A percentile compares a stretch with the other conserved stretches of the same genome.
Evolutionary conservation across 2,113 vertebrate genomes (phyloP).

Genomic region (Pituophis catenifer): DNA sequence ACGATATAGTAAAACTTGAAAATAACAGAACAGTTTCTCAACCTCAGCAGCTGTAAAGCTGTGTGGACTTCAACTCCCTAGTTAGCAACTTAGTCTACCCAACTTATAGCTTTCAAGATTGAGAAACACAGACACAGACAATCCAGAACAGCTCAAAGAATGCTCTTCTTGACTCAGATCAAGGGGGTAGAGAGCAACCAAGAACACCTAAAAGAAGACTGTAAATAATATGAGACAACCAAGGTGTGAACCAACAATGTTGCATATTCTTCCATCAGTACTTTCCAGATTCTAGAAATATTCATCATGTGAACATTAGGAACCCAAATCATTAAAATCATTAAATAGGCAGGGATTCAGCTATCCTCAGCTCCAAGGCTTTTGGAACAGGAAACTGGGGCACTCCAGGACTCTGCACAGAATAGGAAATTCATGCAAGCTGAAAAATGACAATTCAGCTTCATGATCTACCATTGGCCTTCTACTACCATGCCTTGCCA

Average conservation of each 20-base stretch:
- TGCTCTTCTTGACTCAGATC: background rate
- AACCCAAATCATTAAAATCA: background rate
- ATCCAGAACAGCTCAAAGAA: background rate
- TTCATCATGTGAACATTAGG: background rate
- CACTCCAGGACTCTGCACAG: background rate
- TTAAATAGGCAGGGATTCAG: background rate
- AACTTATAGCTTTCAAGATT: background rate
- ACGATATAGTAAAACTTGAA: background rate
- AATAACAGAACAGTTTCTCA: background rate
- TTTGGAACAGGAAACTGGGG: background rate
- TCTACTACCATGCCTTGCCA: background rate
- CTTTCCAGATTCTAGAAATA: background rate
- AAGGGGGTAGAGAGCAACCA: background rate
- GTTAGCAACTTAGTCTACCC: background rate
- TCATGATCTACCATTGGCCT: background rate
- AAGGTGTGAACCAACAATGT: background rate
- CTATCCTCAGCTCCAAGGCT: background rate
- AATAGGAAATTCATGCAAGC: background rate
- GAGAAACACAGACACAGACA: background rate
- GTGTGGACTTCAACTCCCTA: background rate
- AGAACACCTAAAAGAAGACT: background rate
- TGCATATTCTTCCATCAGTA: background rate
- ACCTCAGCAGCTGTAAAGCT: background rate
- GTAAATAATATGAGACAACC: background rate
- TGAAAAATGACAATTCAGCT: background rate